Conservation (phyloP, 1,140 invertebrate species). For the Heterodera schachtii region DNA sequence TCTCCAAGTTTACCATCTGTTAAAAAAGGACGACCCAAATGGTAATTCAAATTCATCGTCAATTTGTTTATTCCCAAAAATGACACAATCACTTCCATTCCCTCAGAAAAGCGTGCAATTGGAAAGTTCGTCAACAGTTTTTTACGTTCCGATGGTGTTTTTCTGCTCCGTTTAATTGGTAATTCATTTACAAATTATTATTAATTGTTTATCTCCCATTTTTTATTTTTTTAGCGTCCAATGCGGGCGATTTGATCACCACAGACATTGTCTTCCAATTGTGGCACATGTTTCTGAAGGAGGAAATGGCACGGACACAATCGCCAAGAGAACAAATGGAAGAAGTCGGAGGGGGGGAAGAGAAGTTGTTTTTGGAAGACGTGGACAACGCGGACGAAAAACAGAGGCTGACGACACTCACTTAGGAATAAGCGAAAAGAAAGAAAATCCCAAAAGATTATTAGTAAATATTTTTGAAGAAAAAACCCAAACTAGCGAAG, state of each 20-base stretch:
- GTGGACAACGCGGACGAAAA: constrained; percentile 21
- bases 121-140: constrained; percentile 63
- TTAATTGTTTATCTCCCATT: background rate
- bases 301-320: constrained; percentile 36
- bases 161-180: constrained; percentile 60
- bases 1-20: constrained; percentile 36
- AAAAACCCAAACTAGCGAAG: too few species aligned
- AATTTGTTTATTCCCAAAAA: too few species aligned
- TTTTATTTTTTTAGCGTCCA: constrained; percentile 44
- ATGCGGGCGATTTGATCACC: constrained; percentile 63
- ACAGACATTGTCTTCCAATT: constrained; percentile 59
- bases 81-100: background rate
- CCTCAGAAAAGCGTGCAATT: constrained; percentile 45
- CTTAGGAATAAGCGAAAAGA: background rate
- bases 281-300: constrained; percentile 55
- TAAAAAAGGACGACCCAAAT: constrained; percentile 39
- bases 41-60: background rate
- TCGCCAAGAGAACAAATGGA: constrained; percentile 27
- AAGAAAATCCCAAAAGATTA: background rate
- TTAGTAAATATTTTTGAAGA: background rate
- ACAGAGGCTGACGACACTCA: background rate
- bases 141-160: constrained; percentile 63
- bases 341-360: background rate
- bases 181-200: background rate
- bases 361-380: constrained; percentile 13